Evolutionary conservation across 2,113 vertebrate species (phyloP).

Genomic region (Amblyopsis rosae): DNA sequence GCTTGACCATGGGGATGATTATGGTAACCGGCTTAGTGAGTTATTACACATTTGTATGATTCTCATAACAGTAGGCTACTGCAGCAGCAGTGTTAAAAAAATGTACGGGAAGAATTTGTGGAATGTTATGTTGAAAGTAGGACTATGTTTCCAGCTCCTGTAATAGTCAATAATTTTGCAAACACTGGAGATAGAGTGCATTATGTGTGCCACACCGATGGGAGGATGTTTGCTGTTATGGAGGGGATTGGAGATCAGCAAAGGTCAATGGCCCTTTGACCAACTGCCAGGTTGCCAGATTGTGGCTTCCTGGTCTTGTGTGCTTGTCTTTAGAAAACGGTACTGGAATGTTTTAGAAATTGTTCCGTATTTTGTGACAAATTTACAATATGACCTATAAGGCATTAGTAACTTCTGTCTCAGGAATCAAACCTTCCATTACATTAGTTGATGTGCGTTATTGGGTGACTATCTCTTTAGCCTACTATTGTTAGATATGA

Average conservation of each 20-base stretch:
- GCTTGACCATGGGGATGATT: too few relatives aligned
- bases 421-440: too few relatives aligned
- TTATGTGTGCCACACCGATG: constrained; percentile 9
- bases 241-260: constrained; percentile 14
- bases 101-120: constrained; percentile 34
- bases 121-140: constrained; percentile 41
- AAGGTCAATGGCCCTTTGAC: constrained; percentile 45
- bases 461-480: too few relatives aligned
- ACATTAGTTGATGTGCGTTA: too few relatives aligned
- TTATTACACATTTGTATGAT: background rate
- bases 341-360: background rate
- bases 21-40: too few relatives aligned
- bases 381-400: too few relatives aligned
- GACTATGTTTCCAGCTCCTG: background rate
- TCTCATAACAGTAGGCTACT: constrained; percentile 13
- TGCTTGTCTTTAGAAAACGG: background rate
- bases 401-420: too few relatives aligned
- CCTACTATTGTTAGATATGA: too few relatives aligned
- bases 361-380: too few relatives aligned
- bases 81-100: background rate
- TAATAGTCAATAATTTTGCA: background rate
- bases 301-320: constrained; percentile 57
- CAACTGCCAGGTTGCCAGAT: constrained; percentile 18
- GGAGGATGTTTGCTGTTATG: constrained; percentile 62
- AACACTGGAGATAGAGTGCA: background rate